Evolutionary conservation across 2,797 vertebrate species (phyloP).

Genomic region (Acrossocheilus wenchowensis): DNA sequence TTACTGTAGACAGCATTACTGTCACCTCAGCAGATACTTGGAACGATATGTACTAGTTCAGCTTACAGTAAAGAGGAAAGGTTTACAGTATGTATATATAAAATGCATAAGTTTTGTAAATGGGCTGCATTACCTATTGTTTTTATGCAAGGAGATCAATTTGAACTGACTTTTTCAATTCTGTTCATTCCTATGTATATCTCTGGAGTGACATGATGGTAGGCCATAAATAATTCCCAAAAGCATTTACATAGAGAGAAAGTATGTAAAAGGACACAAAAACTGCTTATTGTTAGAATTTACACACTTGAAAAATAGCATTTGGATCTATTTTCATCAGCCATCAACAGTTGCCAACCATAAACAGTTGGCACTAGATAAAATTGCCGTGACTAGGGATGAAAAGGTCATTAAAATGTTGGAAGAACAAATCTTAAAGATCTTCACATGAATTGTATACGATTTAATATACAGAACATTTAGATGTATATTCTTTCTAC

Average conservation of each 20-base stretch:
- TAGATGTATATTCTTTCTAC: not conserved
- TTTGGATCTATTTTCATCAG: not conserved
- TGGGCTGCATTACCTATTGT: not conserved
- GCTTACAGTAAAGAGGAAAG: not conserved
- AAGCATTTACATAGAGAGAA: not conserved
- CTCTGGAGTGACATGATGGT: not conserved
- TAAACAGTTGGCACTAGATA: slow-evolving; percentile 8
- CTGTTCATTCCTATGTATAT: not conserved
- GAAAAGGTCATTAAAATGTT: not conserved
- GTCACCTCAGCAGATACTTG: not conserved
- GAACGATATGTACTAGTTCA: not conserved
- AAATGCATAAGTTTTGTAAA: not conserved
- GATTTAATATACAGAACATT: not conserved
- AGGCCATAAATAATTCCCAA: not conserved
- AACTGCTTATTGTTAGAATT: not conserved
- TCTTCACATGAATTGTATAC: not conserved
- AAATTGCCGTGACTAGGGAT: not conserved
- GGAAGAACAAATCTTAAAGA: not conserved
- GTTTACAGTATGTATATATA: not conserved
- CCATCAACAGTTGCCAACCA: not conserved
- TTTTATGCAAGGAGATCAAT: not conserved
- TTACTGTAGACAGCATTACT: not conserved
- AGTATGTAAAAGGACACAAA: not conserved
- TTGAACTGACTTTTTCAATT: not conserved
- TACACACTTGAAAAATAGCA: not conserved